phyloP scores from a whole-genome alignment of 2,113 vertebrate genomes.

The Microcebus tavaratra region DNA sequence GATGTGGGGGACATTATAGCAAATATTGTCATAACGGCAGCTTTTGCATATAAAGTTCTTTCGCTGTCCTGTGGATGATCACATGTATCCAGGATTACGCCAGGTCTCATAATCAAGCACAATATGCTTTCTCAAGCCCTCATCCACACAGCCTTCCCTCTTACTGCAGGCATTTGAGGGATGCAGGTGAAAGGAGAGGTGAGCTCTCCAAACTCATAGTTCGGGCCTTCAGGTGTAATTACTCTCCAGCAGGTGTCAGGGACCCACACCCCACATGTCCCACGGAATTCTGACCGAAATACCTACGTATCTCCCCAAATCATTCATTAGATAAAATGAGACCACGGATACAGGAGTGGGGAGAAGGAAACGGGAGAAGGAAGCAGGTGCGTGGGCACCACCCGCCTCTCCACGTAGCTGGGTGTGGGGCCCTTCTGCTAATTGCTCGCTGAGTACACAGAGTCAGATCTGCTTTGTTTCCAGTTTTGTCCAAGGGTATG shows the following conservation, averaged over 20 bases:
- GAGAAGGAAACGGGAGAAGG: background rate
- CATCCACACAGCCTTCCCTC: background rate
- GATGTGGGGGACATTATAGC: background rate
- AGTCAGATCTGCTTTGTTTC: background rate
- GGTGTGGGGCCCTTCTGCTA: background rate
- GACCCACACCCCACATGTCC: background rate
- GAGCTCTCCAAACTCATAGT: background rate
- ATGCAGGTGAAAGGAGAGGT: background rate
- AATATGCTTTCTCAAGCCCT: background rate
- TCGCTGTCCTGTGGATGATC: background rate
- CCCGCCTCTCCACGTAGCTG: background rate
- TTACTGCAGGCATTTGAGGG: too few relatives aligned
- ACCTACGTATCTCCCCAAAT: background rate
- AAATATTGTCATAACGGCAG: too few relatives aligned
- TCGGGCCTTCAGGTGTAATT: background rate
- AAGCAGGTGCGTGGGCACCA: fast-evolving
- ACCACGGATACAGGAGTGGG: background rate
- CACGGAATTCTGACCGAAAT: background rate
- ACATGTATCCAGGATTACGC: background rate
- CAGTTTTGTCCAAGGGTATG: background rate
- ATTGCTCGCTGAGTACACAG: background rate
- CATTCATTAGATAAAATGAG: background rate
- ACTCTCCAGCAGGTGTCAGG: background rate
- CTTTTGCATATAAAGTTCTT: background rate
- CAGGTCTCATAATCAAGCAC: background rate